Conservation (phyloP, 2,888 invertebrate species). For the Folsomia candida region DNA sequence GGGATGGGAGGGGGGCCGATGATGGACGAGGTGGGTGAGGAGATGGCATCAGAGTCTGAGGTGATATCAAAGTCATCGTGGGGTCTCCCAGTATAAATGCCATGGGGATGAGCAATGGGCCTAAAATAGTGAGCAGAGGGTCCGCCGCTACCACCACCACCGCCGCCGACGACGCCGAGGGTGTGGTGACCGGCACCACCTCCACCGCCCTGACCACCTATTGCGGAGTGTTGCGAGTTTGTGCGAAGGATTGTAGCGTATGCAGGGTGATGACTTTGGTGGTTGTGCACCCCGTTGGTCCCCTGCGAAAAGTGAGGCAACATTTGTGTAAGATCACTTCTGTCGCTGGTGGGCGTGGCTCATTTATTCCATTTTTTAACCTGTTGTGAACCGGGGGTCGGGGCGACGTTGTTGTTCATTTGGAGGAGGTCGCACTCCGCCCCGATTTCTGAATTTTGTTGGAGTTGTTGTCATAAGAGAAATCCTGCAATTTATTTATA, state of each 20-base stretch:
- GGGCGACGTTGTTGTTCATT: conserved; percentile 50
- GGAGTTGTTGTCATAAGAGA: background rate
- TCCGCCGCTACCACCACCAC: conserved; percentile 28
- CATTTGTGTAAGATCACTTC: too few relatives aligned
- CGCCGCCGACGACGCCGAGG: conserved; percentile 24
- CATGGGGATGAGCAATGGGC: conserved; percentile 48
- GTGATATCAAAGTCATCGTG: conserved; percentile 50
- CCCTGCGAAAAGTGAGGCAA: too few relatives aligned
- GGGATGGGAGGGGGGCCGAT: conserved; percentile 49
- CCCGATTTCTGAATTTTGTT: background rate
- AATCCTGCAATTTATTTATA: too few relatives aligned
- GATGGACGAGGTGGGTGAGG: conserved; percentile 50
- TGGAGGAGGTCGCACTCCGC: conserved; percentile 13
- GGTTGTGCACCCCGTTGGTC: background rate
- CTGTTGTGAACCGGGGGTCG: conserved; percentile 30
- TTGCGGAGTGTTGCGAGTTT: conserved; percentile 39
- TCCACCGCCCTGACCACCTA: conserved; percentile 5
- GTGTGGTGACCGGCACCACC: conserved; percentile 28
- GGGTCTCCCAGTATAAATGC: conserved; percentile 42
- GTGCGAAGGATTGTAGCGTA: background rate
- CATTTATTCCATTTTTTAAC: too few relatives aligned
- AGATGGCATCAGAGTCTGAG: conserved; percentile 50
- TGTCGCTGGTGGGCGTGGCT: too few relatives aligned
- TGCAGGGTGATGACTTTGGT: background rate
- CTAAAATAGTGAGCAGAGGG: conserved; percentile 48